Evolutionary conservation across 2,888 invertebrate genomes (phyloP).

Genomic region (Sinelater perroti): DNA sequence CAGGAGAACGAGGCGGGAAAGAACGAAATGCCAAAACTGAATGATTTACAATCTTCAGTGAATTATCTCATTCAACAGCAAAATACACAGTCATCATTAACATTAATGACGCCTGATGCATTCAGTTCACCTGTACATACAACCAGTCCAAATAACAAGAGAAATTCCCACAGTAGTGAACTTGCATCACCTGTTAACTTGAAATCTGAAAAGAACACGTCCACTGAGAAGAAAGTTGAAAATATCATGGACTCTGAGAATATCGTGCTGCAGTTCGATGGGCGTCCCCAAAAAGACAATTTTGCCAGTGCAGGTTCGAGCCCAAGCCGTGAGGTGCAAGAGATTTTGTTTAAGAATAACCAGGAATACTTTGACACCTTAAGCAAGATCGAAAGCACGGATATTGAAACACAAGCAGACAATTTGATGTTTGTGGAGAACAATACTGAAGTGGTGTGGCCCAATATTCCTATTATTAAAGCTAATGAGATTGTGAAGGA

Average conservation of each 20-base stretch:
- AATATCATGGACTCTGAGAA: slow-evolving; percentile 49
- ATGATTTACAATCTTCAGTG: slow-evolving; percentile 57
- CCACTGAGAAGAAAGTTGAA: slow-evolving; percentile 44
- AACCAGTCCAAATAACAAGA: slow-evolving; percentile 41
- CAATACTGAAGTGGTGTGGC: slow-evolving; percentile 57
- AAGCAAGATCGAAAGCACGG: slow-evolving; percentile 43
- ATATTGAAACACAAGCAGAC: slow-evolving; percentile 39
- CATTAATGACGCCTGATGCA: slow-evolving; percentile 88
- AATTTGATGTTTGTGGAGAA: slow-evolving; percentile 44
- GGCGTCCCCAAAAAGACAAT: slow-evolving; percentile 54
- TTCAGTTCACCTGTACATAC: slow-evolving; percentile 70
- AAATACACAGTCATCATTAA: slow-evolving; percentile 63
- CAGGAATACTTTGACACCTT: slow-evolving; percentile 55
- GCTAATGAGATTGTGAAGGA: slow-evolving; percentile 54
- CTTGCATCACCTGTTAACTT: slow-evolving; percentile 34
- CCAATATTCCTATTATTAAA: slow-evolving; percentile 59
- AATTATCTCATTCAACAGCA: slow-evolving; percentile 56
- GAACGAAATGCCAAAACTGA: slow-evolving; percentile 52
- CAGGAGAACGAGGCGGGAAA: slow-evolving; percentile 41
- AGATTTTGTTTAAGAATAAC: slow-evolving; percentile 77
- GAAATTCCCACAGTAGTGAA: slow-evolving; percentile 38
- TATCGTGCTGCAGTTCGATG: slow-evolving; percentile 42
- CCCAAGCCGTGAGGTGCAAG: slow-evolving; percentile 88
- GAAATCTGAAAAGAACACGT: slow-evolving; percentile 41
- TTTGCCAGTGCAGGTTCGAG: slow-evolving; percentile 85